These are phyloP conservation scores for Cheilosia vernalis DNA, from an alignment of 2,888 invertebrate species.

Conservation along the genomic window DNA sequence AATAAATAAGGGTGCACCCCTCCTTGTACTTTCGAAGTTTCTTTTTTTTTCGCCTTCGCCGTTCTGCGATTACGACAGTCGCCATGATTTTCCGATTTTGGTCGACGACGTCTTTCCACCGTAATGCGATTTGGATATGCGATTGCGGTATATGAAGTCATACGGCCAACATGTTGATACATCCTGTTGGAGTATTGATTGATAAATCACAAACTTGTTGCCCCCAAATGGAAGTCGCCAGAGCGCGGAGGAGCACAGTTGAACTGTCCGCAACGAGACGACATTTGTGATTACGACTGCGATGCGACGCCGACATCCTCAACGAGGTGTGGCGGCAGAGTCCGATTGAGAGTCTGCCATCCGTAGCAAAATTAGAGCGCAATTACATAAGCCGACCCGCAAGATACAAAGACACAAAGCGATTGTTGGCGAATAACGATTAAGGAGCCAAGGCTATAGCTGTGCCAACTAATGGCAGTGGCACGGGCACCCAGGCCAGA, in stretches of 20 bases:
- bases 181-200: conserved; percentile 53
- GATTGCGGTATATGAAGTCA: conserved; percentile 57
- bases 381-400: conserved; percentile 56
- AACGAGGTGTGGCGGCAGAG: conserved; percentile 63
- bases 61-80: conserved; percentile 34
- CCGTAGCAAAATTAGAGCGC: conserved; percentile 60
- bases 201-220: conserved; percentile 72
- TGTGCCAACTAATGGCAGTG: conserved; percentile 1
- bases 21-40: not conserved
- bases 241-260: conserved; percentile 6
- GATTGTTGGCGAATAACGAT: conserved; percentile 47
- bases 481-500: conserved; percentile 1
- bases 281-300: conserved; percentile 23
- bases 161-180: conserved; percentile 59
- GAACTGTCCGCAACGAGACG: conserved; percentile 12
- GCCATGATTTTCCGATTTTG: conserved; percentile 22
- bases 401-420: conserved; percentile 55
- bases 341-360: conserved; percentile 27
- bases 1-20: conserved; percentile 64
- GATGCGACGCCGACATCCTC: conserved; percentile 25
- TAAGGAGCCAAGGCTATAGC: conserved; percentile 31
- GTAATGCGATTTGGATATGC: conserved; percentile 74
- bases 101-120: conserved; percentile 12
- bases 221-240: conserved; percentile 51
- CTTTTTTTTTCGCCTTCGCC: conserved; percentile 10